Conservation (phyloP, 2,888 invertebrate species). For the Gibbula magus region DNA sequence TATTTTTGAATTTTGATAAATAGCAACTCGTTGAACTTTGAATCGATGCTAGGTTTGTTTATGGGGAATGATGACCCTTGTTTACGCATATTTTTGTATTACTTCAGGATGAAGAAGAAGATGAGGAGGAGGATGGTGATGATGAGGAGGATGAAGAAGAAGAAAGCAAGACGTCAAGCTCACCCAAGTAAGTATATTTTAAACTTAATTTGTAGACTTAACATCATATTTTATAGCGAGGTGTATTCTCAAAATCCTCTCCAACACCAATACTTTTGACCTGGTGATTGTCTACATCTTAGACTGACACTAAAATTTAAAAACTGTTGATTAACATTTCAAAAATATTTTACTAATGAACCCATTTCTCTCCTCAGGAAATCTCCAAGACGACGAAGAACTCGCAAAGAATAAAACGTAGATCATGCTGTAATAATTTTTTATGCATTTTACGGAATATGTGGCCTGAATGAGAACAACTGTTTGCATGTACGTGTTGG, state of each 20-base stretch:
- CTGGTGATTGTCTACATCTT: too few species aligned
- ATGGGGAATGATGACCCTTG: neutral
- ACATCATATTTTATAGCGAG: too few species aligned
- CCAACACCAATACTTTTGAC: too few species aligned
- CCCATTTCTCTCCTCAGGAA: neutral
- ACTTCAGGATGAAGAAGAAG: conserved; percentile 20
- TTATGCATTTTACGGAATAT: conserved; percentile 12
- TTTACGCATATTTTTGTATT: neutral
- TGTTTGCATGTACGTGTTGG: neutral
- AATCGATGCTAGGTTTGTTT: neutral
- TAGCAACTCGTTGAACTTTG: neutral
- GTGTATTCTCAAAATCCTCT: too few species aligned
- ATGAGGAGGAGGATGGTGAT: conserved; percentile 21
- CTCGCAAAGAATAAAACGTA: neutral
- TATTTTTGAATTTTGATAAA: neutral
- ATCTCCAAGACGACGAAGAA: neutral
- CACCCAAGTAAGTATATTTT: neutral
- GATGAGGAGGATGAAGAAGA: conserved; percentile 10
- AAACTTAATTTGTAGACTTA: too few species aligned
- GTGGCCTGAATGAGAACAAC: conserved; percentile 1
- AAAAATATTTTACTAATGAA: too few species aligned
- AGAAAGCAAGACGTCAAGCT: neutral
- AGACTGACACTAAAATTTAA: too few species aligned
- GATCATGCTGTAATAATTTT: neutral
- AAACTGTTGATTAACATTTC: too few species aligned